Evolutionary conservation across 2,797 vertebrate species (phyloP).

Genomic region (Lagodon rhomboides): DNA sequence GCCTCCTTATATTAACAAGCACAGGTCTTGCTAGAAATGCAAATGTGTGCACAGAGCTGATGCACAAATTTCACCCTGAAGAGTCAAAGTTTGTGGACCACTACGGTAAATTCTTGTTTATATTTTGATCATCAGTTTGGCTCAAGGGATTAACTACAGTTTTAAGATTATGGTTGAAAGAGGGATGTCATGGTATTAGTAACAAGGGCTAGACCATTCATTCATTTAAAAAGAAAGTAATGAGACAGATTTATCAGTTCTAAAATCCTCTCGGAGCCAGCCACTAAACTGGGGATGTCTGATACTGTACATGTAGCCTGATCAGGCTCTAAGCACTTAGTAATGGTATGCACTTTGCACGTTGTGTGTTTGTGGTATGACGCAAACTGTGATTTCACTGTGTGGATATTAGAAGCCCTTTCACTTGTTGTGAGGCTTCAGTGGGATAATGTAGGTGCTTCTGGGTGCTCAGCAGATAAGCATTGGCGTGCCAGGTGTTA

Average conservation of each 20-base stretch:
- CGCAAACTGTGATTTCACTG: slow-evolving; percentile 52
- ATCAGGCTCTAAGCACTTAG: slow-evolving; percentile 34
- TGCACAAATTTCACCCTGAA: not conserved
- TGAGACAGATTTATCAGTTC: not conserved
- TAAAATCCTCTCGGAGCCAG: not conserved
- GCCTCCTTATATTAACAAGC: not conserved
- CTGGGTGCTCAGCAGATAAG: slow-evolving; percentile 78
- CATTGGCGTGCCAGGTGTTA: slow-evolving; percentile 73
- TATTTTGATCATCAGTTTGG: slow-evolving; percentile 12
- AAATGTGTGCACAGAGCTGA: not conserved
- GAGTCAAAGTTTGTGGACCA: not conserved
- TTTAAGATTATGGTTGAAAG: not conserved
- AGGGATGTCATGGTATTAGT: not conserved
- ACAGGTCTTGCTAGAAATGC: not conserved
- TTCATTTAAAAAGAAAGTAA: slow-evolving; percentile 7
- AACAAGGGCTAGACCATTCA: not conserved
- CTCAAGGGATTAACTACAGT: slow-evolving; percentile 4
- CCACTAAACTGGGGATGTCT: not conserved
- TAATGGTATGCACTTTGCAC: slow-evolving; percentile 29
- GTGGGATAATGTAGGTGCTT: slow-evolving; percentile 74
- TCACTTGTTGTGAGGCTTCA: slow-evolving; percentile 73
- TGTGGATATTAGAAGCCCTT: slow-evolving; percentile 64
- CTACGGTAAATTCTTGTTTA: not conserved
- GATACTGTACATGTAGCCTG: slow-evolving; percentile 17
- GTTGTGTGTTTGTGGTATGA: slow-evolving; percentile 16